Conservation (phyloP, 2,113 vertebrate genomes). For the Pollimyrus isidori region DNA sequence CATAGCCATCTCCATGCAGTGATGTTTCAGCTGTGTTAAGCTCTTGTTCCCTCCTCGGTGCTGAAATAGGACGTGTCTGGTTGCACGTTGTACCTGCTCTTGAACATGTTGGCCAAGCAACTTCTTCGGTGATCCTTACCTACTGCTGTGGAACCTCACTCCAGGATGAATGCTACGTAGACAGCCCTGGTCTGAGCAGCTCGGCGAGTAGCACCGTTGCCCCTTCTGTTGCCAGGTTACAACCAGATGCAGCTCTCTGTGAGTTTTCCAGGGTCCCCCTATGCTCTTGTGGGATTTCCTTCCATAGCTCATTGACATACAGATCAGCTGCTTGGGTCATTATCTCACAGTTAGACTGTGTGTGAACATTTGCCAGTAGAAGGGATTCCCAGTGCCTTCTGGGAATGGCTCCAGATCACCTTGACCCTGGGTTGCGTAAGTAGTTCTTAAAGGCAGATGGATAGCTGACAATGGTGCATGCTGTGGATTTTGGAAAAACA, state of each 20-base stretch:
- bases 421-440: background rate
- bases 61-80: background rate
- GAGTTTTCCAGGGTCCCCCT: background rate
- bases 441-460: background rate
- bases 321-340: background rate
- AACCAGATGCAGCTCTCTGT: background rate
- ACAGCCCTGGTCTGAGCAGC: background rate
- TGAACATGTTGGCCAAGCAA: background rate
- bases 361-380: background rate
- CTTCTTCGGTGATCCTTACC: background rate
- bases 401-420: background rate
- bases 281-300: background rate
- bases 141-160: background rate
- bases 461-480: background rate
- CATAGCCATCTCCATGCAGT: background rate
- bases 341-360: background rate
- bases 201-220: background rate
- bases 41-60: background rate
- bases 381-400: background rate
- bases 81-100: background rate
- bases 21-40: background rate
- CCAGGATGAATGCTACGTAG: too few relatives aligned
- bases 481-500: background rate
- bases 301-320: background rate
- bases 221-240: background rate